Conservation (phyloP, 2,888 invertebrate genomes). For the Drosophila anomalata region DNA sequence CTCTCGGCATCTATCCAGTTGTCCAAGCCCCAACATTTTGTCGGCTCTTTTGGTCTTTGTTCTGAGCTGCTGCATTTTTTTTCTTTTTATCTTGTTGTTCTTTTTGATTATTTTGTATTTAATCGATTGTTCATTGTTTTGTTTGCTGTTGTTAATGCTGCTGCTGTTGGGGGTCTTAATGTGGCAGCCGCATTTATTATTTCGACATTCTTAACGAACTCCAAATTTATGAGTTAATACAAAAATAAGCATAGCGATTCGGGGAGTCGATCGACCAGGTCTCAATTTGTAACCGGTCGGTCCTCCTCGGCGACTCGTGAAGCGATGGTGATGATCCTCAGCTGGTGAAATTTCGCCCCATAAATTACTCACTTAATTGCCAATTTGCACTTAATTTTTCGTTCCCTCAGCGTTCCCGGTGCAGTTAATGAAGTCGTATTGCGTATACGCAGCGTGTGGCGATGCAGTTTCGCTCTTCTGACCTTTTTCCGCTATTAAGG, state of each 20-base stretch:
- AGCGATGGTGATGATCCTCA: constrained; percentile 28
- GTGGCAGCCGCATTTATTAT: constrained; percentile 79
- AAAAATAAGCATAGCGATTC: constrained; percentile 53
- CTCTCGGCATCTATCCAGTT: constrained; percentile 53
- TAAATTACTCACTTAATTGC: constrained; percentile 74
- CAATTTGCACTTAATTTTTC: constrained; percentile 79
- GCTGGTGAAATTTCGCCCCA: constrained; percentile 63
- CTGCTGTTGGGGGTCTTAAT: constrained; percentile 64
- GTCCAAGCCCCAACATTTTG: constrained; percentile 58
- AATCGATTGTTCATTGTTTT: constrained; percentile 80
- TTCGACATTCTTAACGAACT: constrained; percentile 81
- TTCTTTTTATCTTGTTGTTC: constrained; percentile 63
- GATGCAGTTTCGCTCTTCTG: constrained; percentile 29
- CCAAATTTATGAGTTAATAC: constrained; percentile 81
- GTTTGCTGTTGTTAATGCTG: constrained; percentile 49
- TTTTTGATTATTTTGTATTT: constrained; percentile 72
- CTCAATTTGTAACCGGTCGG: constrained; percentile 73
- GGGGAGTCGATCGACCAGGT: constrained; percentile 27
- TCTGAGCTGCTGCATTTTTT: constrained; percentile 57
- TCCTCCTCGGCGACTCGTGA: constrained; percentile 24
- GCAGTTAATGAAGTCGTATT: constrained; percentile 68
- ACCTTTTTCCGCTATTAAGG: too few relatives aligned
- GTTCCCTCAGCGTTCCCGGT: constrained; percentile 20
- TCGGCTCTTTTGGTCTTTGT: constrained; percentile 56
- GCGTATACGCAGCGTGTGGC: constrained; percentile 70